Conservation (phyloP, 1,140 invertebrate species). For the Cepaea nemoralis region DNA sequence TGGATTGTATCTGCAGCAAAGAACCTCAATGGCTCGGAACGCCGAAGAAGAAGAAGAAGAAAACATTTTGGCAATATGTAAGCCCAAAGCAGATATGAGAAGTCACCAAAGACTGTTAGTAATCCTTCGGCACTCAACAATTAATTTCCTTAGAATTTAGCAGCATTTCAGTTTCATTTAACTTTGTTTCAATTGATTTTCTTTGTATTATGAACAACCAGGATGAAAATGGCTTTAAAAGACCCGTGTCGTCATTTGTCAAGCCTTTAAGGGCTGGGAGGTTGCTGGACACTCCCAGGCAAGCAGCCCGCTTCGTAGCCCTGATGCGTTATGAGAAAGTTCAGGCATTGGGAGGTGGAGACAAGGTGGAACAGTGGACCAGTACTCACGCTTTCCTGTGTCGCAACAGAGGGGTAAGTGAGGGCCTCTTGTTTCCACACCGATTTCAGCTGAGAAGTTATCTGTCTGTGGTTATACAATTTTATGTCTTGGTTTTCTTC, state of each 20-base stretch:
- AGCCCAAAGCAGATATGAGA: too few relatives aligned
- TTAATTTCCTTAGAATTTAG: too few relatives aligned
- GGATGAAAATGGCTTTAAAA: conserved; percentile 72
- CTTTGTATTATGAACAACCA: conserved; percentile 36
- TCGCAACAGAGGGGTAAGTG: conserved; percentile 70
- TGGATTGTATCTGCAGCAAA: too few relatives aligned
- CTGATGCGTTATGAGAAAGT: conserved; percentile 68
- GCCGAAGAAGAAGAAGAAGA: too few relatives aligned
- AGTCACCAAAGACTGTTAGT: too few relatives aligned
- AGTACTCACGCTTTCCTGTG: conserved; percentile 70
- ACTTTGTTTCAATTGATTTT: neutral
- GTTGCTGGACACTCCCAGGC: conserved; percentile 69
- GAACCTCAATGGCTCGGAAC: too few relatives aligned
- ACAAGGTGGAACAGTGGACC: conserved; percentile 70
- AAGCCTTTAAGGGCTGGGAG: conserved; percentile 69
- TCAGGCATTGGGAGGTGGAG: conserved; percentile 59
- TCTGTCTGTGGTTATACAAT: too few relatives aligned
- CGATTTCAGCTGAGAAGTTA: too few relatives aligned
- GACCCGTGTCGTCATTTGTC: conserved; percentile 71
- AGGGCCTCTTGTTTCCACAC: too few relatives aligned
- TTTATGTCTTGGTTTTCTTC: too few relatives aligned
- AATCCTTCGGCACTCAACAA: too few relatives aligned
- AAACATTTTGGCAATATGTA: too few relatives aligned
- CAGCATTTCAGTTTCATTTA: neutral
- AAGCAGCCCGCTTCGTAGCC: conserved; percentile 72